These are phyloP conservation scores for Minunthozetes semirufus DNA, from an alignment of 2,888 invertebrate genomes.

Conservation along the genomic window DNA sequence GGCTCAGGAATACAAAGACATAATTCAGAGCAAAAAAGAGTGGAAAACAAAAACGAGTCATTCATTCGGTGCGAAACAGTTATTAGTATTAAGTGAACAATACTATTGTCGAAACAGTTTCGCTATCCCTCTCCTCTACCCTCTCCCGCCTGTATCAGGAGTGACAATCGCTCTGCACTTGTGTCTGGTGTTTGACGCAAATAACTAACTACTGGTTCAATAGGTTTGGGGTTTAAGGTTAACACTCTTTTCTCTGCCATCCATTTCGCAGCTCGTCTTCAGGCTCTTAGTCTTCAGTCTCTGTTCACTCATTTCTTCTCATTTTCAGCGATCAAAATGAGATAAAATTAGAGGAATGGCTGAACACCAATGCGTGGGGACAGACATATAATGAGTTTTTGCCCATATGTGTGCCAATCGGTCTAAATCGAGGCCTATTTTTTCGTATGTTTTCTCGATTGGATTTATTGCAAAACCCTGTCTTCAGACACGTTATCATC, in stretches of 20 bases:
- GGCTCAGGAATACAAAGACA: neutral
- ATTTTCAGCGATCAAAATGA: neutral
- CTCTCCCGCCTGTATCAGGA: too few species aligned
- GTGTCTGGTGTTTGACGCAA: neutral
- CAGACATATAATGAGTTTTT: too few species aligned
- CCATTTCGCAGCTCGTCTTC: neutral
- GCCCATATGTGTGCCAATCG: neutral
- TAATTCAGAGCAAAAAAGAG: neutral
- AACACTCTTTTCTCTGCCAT: constrained; percentile 8
- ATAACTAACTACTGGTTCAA: neutral
- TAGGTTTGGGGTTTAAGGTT: constrained; percentile 16
- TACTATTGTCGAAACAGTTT: neutral
- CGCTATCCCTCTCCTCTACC: neutral
- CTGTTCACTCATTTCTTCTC: neutral
- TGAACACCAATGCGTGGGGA: neutral
- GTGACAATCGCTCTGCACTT: neutral
- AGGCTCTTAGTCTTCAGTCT: neutral
- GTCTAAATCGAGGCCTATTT: too few species aligned
- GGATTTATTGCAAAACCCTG: neutral
- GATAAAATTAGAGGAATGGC: neutral
- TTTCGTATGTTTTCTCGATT: neutral
- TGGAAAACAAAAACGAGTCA: too few species aligned
- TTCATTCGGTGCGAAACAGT: neutral
- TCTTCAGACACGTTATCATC: neutral
- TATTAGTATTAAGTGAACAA: neutral